A percentile compares a stretch with the other conserved stretches of the same genome.
Conservation (phyloP, 2,113 vertebrate genomes). For the Circaetus gallicus region DNA sequence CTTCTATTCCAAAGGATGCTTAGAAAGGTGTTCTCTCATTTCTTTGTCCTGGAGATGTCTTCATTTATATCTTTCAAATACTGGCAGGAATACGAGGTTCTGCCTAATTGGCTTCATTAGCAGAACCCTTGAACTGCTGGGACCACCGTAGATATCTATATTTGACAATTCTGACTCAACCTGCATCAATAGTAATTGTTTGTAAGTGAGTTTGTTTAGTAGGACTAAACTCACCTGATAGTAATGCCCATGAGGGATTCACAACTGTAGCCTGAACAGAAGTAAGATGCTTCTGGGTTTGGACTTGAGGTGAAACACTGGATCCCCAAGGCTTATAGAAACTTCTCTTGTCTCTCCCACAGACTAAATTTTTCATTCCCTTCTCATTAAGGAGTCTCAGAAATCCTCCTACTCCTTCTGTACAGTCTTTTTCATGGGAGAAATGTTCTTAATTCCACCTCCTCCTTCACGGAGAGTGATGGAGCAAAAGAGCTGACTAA, state of each 20-base stretch:
- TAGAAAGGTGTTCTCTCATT: neutral
- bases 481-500: neutral
- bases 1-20: neutral
- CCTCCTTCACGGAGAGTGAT: neutral
- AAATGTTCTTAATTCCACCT: conserved; percentile 1
- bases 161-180: neutral
- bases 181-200: neutral
- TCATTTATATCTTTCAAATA: neutral
- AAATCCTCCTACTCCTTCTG: neutral
- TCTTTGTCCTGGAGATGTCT: neutral
- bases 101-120: neutral
- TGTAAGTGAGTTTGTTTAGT: neutral
- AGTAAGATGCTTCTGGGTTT: neutral
- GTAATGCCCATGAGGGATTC: neutral
- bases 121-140: neutral
- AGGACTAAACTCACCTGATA: neutral
- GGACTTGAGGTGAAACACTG: neutral
- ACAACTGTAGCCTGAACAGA: neutral
- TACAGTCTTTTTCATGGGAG: neutral
- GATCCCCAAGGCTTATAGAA: neutral
- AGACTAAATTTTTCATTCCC: neutral
- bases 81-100: neutral
- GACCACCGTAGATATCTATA: neutral
- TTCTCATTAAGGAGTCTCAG: neutral
- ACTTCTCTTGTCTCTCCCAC: neutral